Percentiles rank a stretch among this genome's conserved stretches.
Conservation (phyloP, 2,113 vertebrate species). For the Catharus minimus region DNA sequence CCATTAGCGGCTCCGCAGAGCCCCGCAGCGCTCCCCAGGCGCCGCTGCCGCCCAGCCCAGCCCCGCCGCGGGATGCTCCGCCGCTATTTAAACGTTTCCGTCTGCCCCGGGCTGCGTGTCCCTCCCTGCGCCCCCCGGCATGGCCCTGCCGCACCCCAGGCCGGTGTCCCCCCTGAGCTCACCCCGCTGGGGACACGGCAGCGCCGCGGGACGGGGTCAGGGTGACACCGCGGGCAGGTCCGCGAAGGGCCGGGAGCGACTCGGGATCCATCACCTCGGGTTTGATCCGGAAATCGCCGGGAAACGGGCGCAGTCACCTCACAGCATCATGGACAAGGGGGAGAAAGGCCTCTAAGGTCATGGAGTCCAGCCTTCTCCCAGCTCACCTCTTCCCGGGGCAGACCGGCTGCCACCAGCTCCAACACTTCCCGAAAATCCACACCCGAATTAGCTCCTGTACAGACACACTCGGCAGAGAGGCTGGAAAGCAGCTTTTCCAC, state of each 20-base stretch:
- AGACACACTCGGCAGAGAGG: background rate
- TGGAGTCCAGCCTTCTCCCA: background rate
- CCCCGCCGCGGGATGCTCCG: background rate
- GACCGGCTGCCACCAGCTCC: background rate
- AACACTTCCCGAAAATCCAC: fast-evolving
- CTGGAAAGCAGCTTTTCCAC: background rate
- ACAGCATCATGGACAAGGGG: fast-evolving
- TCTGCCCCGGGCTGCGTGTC: background rate
- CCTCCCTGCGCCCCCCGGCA: background rate
- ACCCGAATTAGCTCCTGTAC: fast-evolving
- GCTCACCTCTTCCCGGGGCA: background rate
- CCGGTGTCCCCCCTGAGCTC: background rate
- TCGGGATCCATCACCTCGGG: background rate
- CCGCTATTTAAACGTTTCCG: conserved; percentile 42
- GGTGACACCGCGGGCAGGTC: fast-evolving
- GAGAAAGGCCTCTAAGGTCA: background rate
- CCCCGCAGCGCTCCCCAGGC: conserved; percentile 75
- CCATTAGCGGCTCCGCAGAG: conserved; percentile 79
- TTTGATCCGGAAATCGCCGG: fast-evolving
- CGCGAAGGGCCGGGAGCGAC: fast-evolving
- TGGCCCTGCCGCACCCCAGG: background rate
- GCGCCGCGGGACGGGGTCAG: background rate
- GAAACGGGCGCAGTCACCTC: fast-evolving
- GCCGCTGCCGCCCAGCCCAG: background rate
- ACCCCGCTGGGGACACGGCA: background rate